Conservation (phyloP, 2,888 invertebrate genomes). For the Trissolcus brochymenae region DNA sequence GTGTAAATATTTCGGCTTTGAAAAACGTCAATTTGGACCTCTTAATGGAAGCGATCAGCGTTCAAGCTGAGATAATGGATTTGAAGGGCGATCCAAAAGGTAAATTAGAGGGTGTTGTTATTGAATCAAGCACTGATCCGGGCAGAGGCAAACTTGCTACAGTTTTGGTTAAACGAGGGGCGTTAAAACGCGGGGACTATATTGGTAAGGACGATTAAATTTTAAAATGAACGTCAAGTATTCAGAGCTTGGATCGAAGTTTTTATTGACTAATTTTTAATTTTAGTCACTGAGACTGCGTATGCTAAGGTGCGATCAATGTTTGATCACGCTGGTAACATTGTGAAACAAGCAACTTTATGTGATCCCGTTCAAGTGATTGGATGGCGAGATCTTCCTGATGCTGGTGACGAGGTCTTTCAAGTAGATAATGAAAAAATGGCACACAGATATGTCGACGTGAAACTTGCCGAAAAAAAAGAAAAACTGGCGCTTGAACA, state of each 20-base stretch:
- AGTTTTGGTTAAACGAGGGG: conserved; percentile 80
- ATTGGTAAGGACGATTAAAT: conserved; percentile 73
- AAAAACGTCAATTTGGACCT: conserved; percentile 86
- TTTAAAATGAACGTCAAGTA: not conserved
- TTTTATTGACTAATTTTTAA: not conserved
- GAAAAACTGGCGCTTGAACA: conserved; percentile 81
- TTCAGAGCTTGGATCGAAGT: too few relatives aligned
- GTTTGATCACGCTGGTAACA: conserved; percentile 85
- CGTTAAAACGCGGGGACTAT: conserved; percentile 78
- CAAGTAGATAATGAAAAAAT: conserved; percentile 88
- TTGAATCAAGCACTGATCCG: conserved; percentile 88
- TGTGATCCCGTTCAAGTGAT: conserved; percentile 89
- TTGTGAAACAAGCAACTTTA: conserved; percentile 84
- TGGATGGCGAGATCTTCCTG: conserved; percentile 94
- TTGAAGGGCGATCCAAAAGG: conserved; percentile 90
- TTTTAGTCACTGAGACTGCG: conserved; percentile 87
- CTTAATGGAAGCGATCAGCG: conserved; percentile 88
- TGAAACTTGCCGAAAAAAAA: conserved; percentile 80
- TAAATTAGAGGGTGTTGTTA: conserved; percentile 90
- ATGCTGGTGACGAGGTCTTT: conserved; percentile 91
- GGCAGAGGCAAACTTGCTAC: conserved; percentile 82
- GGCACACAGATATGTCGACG: conserved; percentile 82
- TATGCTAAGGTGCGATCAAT: conserved; percentile 91
- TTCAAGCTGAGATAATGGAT: conserved; percentile 92
- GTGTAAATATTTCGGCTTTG: conserved; percentile 93